Percentiles rank a stretch among this genome's conserved stretches.
phyloP scores from a whole-genome alignment of 1,140 invertebrate species.

The Globodera rostochiensis region DNA sequence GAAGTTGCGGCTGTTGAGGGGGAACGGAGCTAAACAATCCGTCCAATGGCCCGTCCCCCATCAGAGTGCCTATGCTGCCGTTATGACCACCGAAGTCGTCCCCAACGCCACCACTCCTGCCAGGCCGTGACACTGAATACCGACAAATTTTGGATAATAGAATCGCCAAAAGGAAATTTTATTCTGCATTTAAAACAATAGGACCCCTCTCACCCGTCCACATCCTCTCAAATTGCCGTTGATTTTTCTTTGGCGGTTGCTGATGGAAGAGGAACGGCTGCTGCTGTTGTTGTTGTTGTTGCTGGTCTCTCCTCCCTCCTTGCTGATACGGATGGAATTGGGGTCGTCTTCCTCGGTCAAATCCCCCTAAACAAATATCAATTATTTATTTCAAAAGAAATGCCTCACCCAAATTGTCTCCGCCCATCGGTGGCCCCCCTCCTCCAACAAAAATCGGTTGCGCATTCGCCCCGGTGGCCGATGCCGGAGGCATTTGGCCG shows the following conservation, averaged over 20 bases:
- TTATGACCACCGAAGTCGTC: conserved; percentile 25
- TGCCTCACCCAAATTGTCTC: background rate
- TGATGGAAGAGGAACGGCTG: conserved; percentile 51
- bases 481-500: background rate
- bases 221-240: conserved; percentile 62
- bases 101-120: conserved; percentile 16
- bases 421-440: conserved; percentile 4
- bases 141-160: background rate
- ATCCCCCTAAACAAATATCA: background rate
- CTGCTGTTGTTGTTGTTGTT: background rate
- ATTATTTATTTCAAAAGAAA: background rate
- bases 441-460: conserved; percentile 15
- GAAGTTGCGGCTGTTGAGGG: conserved; percentile 17
- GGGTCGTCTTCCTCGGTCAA: conserved; percentile 5
- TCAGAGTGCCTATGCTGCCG: background rate
- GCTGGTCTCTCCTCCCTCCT: background rate
- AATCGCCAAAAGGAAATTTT: background rate
- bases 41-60: conserved; percentile 1
- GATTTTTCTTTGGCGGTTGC: conserved; percentile 59
- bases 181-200: too few species aligned
- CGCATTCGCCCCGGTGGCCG: background rate
- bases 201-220: conserved; percentile 46
- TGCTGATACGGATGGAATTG: background rate
- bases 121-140: conserved; percentile 36
- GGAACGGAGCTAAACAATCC: conserved; percentile 20